phyloP scores from a whole-genome alignment of 2,888 invertebrate species.

The Lasioglossum malachurum region DNA sequence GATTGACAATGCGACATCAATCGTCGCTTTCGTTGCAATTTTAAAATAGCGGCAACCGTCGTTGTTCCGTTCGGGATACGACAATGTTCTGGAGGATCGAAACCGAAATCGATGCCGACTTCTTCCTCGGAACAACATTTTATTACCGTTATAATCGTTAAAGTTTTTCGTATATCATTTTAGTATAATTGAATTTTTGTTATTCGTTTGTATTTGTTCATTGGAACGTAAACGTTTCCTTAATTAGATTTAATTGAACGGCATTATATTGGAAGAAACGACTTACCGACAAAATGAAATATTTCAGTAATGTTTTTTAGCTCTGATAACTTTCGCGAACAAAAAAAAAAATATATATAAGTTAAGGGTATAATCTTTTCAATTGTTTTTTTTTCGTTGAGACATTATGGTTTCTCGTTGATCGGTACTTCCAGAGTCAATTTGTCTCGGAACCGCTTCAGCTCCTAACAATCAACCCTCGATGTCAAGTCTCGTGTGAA shows the following conservation, averaged over 20 bases:
- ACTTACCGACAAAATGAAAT: no score
- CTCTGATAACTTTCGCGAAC: no score
- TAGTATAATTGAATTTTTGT: not conserved
- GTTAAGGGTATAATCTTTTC: not conserved
- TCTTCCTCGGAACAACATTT: not conserved
- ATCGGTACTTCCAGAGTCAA: not conserved
- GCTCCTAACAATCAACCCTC: not conserved
- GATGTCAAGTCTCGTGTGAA: not conserved
- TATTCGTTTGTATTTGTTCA: not conserved
- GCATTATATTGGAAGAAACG: not conserved
- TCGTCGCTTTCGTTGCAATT: not conserved
- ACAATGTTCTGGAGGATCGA: not conserved
- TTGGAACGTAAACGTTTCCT: no score
- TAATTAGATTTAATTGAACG: not conserved
- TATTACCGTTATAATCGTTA: not conserved
- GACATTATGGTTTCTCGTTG: no score
- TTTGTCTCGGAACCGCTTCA: not conserved
- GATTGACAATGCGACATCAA: not conserved
- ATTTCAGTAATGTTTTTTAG: no score
- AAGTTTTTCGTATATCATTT: not conserved
- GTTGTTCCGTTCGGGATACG: not conserved
- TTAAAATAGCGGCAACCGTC: not conserved
- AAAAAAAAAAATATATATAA: no score
- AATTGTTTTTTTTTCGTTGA: not conserved
- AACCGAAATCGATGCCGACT: not conserved